A percentile compares a stretch with the other conserved stretches of the same genome.
Evolutionary conservation across 1,140 invertebrate genomes (phyloP).

Genomic region (Ceratoteleas bidentatus): DNA sequence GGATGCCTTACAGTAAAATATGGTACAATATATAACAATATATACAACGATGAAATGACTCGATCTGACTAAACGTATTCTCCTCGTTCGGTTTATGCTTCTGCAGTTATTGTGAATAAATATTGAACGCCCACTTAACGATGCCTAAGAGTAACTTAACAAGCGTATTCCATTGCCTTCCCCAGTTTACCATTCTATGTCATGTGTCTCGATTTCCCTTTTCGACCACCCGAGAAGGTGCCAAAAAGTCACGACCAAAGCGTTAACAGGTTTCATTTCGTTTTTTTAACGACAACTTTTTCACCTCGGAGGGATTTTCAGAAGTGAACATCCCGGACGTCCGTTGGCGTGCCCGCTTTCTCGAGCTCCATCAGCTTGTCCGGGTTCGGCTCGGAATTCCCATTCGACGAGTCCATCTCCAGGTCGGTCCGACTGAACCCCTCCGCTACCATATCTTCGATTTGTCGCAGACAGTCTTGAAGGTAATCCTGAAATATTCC

Average conservation of each 20-base stretch:
- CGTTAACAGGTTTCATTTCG: too few species aligned
- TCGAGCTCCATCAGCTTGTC: slow-evolving; percentile 84
- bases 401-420: slow-evolving; percentile 53
- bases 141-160: slow-evolving; percentile 75
- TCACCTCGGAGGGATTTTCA: slow-evolving; percentile 62
- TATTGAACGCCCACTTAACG: slow-evolving; percentile 71
- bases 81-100: slow-evolving; percentile 65
- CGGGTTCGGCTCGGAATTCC: slow-evolving; percentile 74
- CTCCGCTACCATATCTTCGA: slow-evolving; percentile 87
- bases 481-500: slow-evolving; percentile 87
- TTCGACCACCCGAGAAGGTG: too few species aligned
- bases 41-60: slow-evolving; percentile 80
- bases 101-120: slow-evolving; percentile 57
- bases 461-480: slow-evolving; percentile 87
- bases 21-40: slow-evolving; percentile 71
- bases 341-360: slow-evolving; percentile 90
- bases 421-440: slow-evolving; percentile 68
- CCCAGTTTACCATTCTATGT: slow-evolving; percentile 74
- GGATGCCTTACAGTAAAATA: slow-evolving; percentile 43
- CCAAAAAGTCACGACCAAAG: too few species aligned
- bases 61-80: slow-evolving; percentile 78
- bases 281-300: not conserved
- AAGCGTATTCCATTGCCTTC: slow-evolving; percentile 82
- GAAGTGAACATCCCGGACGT: slow-evolving; percentile 89
- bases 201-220: slow-evolving; percentile 24